Percentiles rank a stretch among this genome's conserved stretches.
Conservation (phyloP, 2,888 invertebrate genomes). For the Selenia dentaria region DNA sequence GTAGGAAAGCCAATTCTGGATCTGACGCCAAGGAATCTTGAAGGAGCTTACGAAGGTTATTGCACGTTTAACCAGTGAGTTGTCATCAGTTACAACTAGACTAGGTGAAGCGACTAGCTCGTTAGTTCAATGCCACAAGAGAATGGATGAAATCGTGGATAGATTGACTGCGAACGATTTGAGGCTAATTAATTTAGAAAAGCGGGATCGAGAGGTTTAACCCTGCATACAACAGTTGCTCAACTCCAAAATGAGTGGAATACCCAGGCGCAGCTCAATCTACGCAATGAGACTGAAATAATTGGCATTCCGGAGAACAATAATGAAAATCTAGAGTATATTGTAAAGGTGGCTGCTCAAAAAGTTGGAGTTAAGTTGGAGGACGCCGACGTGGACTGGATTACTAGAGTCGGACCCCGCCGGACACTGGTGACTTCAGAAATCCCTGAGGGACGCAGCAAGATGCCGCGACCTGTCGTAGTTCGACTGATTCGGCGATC, state of each 20-base stretch:
- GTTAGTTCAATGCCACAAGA: not conserved
- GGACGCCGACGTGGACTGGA: constrained; percentile 5
- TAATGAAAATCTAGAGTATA: constrained; percentile 6
- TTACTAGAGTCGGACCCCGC: constrained; percentile 4
- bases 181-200: constrained; percentile 6
- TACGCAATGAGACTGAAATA: constrained; percentile 6
- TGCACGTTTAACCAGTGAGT: not conserved
- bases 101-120: constrained; percentile 4
- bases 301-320: constrained; percentile 3
- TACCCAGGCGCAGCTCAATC: not conserved
- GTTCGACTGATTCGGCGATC: not conserved
- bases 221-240: not conserved
- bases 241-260: constrained; percentile 3
- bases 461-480: constrained; percentile 2
- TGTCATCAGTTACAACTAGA: not conserved
- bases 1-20: not conserved
- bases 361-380: constrained; percentile 4
- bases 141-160: constrained; percentile 3
- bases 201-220: constrained; percentile 2
- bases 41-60: constrained; percentile 4
- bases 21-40: not conserved
- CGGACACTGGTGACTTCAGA: not conserved
- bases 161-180: not conserved
- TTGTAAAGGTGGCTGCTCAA: not conserved
- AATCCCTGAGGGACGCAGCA: not conserved